A percentile compares a stretch with the other conserved stretches of the same genome.
phyloP scores from a whole-genome alignment of 1,140 invertebrate genomes.

The Andrena cerasifolii region DNA sequence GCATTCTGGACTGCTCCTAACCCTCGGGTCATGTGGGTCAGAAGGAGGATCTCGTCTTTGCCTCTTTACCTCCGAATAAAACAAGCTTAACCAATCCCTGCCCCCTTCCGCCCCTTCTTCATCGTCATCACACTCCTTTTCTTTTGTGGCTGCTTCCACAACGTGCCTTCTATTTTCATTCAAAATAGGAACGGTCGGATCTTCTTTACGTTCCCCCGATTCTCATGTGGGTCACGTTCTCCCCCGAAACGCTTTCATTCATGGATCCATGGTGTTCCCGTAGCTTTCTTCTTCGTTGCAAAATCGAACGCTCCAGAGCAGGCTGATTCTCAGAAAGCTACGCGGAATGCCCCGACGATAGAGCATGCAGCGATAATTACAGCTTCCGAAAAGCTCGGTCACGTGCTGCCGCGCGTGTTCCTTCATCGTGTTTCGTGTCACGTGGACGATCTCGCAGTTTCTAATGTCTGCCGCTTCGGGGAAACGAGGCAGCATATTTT shows the following conservation, averaged over 20 bases:
- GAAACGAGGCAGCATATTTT: not conserved
- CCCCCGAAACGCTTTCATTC: slow-evolving; percentile 26
- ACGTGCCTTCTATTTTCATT: slow-evolving; percentile 12
- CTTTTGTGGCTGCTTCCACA: not conserved
- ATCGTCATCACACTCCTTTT: not conserved
- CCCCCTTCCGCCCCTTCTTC: no score
- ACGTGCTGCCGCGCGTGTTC: not conserved
- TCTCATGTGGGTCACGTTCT: slow-evolving; percentile 15
- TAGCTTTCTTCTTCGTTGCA: not conserved
- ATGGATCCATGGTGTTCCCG: not conserved
- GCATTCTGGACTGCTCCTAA: slow-evolving; percentile 9
- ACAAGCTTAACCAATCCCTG: not conserved
- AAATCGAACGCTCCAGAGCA: not conserved
- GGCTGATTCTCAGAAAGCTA: not conserved
- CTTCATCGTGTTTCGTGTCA: not conserved
- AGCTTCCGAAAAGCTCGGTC: not conserved
- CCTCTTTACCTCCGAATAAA: slow-evolving; percentile 9
- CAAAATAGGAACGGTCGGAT: slow-evolving; percentile 23
- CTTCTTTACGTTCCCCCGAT: not conserved
- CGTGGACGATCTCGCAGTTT: not conserved
- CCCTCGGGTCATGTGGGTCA: slow-evolving; percentile 10
- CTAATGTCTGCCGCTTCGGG: not conserved
- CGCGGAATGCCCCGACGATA: not conserved
- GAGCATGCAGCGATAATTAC: not conserved
- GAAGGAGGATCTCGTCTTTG: slow-evolving; percentile 6